These are phyloP conservation scores for Lethrus apterus DNA, from an alignment of 1,140 invertebrate species.

Conservation along the genomic window DNA sequence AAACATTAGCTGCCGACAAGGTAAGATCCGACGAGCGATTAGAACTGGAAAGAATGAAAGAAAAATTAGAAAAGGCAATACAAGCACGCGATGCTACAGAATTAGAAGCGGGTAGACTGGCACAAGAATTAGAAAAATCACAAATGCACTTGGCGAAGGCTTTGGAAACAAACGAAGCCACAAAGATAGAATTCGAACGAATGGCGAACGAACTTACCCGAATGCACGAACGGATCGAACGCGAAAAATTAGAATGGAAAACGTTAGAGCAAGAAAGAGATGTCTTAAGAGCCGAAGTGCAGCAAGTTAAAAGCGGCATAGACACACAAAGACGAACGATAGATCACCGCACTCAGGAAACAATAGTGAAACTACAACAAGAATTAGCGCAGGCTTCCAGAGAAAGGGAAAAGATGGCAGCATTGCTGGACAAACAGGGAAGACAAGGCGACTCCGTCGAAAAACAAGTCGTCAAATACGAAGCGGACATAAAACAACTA, in stretches of 20 bases:
- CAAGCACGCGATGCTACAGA: constrained; percentile 72
- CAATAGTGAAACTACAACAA: constrained; percentile 57
- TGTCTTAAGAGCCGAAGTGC: constrained; percentile 57
- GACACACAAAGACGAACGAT: constrained; percentile 58
- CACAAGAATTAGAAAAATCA: constrained; percentile 80
- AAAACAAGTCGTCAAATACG: constrained; percentile 74
- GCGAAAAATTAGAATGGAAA: constrained; percentile 57
- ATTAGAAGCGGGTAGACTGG: constrained; percentile 73
- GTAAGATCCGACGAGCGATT: constrained; percentile 51
- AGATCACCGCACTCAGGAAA: constrained; percentile 57
- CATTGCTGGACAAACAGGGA: constrained; percentile 64
- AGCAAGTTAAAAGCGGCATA: constrained; percentile 55
- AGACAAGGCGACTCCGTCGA: constrained; percentile 74
- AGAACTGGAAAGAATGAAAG: constrained; percentile 75
- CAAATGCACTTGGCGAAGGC: constrained; percentile 73
- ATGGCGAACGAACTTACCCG: constrained; percentile 70
- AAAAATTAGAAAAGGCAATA: constrained; percentile 78
- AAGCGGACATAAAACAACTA: constrained; percentile 75
- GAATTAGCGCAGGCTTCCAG: constrained; percentile 61
- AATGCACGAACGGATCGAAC: constrained; percentile 68
- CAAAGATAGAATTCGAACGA: constrained; percentile 74
- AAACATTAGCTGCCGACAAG: constrained; percentile 54
- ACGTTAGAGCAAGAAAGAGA: constrained; percentile 64
- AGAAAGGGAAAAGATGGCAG: constrained; percentile 65
- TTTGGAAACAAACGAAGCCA: constrained; percentile 69